Evolutionary conservation across 2,797 vertebrate species (phyloP), one percentile per base, ranked within the genome.

Genomic region (Distichodus sexfasciatus): DNA sequence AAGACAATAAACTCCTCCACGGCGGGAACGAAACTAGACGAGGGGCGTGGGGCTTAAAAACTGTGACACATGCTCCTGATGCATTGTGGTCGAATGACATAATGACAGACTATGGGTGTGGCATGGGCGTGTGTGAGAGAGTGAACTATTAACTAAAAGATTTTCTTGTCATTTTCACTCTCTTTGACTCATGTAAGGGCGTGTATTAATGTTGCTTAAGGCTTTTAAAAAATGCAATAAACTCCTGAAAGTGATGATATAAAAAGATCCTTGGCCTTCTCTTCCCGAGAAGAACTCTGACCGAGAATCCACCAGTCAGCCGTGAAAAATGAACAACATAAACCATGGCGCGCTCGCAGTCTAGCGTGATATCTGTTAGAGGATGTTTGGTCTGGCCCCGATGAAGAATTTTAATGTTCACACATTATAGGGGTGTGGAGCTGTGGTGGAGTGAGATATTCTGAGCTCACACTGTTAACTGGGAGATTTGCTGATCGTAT

Each of bases 341-440:
- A 82, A 65, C 74, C 77, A 11, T 57, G 79, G 75, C 28, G 31
- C 75, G 75, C 60, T 85, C 79, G 76, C 38, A 19, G 62, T 44
- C 54, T 57, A 71, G 74, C 80, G 66, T 77, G 80, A 83, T 81
- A 72, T 83, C 71, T 82, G 76, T 38, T 70, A 72, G 74, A 64
- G 58, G 54, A 72, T 81, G 79, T 83, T 87, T 84, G 80, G 71
- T 24, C 71, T 69, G 76, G 80, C 64, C 44, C 81, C 73, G 6
- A 9, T n/a, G 59, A 59, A 48, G 77, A 69, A 76, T 63, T 57
- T 66, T 73, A 79, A 75, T 67, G 50, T 69, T 80, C 69, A 74
- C 64, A 69, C 70, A 60, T 77, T 80, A 59, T 66, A 68, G 38
- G 54, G 0, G 43, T 58, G 54, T 40, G 44, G 66, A 31, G 19